Base-by-base conservation (phyloP, 2,113 vertebrate genomes). In the Rhegmatorhina hoffmannsi region DNA sequence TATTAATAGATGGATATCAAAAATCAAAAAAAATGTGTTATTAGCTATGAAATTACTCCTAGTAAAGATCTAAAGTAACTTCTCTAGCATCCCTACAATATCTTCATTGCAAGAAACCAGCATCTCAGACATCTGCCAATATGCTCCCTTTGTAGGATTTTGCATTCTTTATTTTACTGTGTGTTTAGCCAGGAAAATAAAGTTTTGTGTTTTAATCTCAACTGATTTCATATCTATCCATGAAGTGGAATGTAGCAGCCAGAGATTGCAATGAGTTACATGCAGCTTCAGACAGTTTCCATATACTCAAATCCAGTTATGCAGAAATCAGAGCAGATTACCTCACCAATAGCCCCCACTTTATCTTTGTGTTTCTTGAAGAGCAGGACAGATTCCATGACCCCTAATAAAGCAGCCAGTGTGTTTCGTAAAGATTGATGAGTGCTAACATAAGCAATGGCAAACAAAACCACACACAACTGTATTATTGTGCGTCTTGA, bases 351-450 rank as follows among this genome's bases (percentile, higher is more conserved):
- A 50, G 96, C 91, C 23, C 97, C 91, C 20, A 98, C 92, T 2
- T 83, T 92, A 89, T 97, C 92, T 2, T 83, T 92, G 90, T 97
- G 84, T 73, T 95, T 93, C 72, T 98, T 80, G 38, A 98, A 97
- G 19, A 90, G 86, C 6, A 20, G 84, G 49, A 93, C 94, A 60
- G 92, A 53, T 33, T 98, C 96, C 95, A 98, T 20, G 10, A 96
- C 96, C 97, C 98, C 66, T 28, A 87, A 84, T 82, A 92, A 96
- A 72, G 14, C 44, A 81, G 26, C n/a, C 73, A 43, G 40, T 1
- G 2, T 34, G 33, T 58, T 81, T 80, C 68, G 36, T 63, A 5
- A 77, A 91, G 59, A 33, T 24, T 50, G 36, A 49, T 58, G 52
- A 16, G 8, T 15, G 31, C 40, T 59, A 56, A 67, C 15, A 18